Base-by-base conservation (phyloP, 2,797 vertebrate species). In the Poeciliopsis presidionis region DNA sequence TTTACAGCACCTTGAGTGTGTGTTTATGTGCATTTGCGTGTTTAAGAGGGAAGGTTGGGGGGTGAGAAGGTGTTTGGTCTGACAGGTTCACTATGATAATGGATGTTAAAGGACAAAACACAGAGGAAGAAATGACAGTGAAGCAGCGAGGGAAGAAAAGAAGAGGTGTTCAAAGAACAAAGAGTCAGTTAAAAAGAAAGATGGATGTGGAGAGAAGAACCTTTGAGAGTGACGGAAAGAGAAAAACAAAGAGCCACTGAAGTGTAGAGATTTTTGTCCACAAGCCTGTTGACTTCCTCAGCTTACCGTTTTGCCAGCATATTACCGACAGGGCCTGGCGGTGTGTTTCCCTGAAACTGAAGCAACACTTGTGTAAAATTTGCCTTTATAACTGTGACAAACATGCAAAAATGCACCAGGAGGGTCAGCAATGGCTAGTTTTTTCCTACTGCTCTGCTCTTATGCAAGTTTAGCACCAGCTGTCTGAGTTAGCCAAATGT, bases 401-500 rank as follows among this genome's bases (percentile, higher is more conserved):
- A 86, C 90, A 86, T 79, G 76, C 77, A 55, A 47, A 80, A 72
- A 79, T 74, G 78, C 84, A 82, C 79, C 30, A 75, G n/a, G 61
- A 78, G 81, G 90, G 91, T 94, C 94, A 93, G 87, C 25, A 84
- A 91, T 88, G 89, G 91, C 88, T 93, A 89, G 3, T 85, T 85
- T 89, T 81, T 82, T 89, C 88, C 93, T 89, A 90, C 91, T 79
- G 78, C 91, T 72, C 90, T 94, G 92, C 94, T 95, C 94, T 57
- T 93, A 94, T 95, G 85, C 91, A 94, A 91, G 85, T 79, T 89
- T 90, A 85, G 85, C 91, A 90, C 96, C 96, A 96, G 96, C 96
- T 97, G 96, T 96, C 86, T 80, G 93, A 93, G 88, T 94, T 95
- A 90, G 81, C 82, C 59, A 14, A 82, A 90, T 63, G 91, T 94